These are phyloP conservation scores for Palloptera scutellata DNA, from an alignment of 2,888 invertebrate species.

Conservation along the genomic window DNA sequence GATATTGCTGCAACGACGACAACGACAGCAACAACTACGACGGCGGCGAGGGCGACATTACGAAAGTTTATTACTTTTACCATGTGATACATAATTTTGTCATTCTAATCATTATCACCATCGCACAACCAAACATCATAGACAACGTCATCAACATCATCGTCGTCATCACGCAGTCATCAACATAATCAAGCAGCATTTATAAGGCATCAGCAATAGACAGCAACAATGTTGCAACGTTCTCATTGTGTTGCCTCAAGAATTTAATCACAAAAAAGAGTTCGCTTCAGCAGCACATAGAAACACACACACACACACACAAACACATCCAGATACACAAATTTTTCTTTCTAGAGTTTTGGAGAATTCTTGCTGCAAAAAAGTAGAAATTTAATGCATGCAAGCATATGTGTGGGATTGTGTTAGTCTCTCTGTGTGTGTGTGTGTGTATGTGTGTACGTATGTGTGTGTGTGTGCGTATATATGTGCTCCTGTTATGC, in stretches of 20 bases:
- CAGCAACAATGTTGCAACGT: background rate
- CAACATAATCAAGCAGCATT: background rate
- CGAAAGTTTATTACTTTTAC: background rate
- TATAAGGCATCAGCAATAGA: background rate
- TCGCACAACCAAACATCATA: slow-evolving; percentile 2
- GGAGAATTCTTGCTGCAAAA: too few species aligned
- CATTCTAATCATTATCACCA: slow-evolving; percentile 18
- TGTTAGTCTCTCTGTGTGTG: too few species aligned
- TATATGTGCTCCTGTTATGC: too few species aligned
- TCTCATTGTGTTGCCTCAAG: slow-evolving; percentile 7
- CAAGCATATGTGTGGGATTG: too few species aligned
- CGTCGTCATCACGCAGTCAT: background rate
- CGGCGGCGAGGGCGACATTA: too few species aligned
- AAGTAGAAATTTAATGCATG: too few species aligned
- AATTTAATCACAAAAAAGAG: slow-evolving; percentile 10
- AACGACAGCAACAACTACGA: background rate
- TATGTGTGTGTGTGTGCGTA: too few species aligned
- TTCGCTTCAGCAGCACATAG: too few species aligned
- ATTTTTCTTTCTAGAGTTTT: too few species aligned
- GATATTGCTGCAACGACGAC: background rate
- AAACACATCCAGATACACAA: too few species aligned
- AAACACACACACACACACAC: too few species aligned
- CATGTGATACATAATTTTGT: background rate
- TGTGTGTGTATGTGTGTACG: too few species aligned
- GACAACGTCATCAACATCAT: slow-evolving; percentile 10